phyloP scores from a whole-genome alignment of 2,888 invertebrate species.

The Tethea ocularis region DNA sequence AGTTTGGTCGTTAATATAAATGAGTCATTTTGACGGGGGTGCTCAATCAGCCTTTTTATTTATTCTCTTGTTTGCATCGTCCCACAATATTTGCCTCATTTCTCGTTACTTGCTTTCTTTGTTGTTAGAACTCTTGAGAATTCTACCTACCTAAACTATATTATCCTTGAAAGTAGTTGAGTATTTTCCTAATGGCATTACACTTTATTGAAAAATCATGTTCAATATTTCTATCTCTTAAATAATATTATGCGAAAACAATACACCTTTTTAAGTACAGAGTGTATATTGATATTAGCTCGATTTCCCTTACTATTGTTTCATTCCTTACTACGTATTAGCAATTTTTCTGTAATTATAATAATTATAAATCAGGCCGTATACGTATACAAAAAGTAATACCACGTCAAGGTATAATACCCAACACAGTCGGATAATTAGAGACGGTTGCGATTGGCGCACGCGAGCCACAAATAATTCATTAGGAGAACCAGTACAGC shows the following conservation, averaged over 20 bases:
- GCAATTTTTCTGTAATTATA: not conserved
- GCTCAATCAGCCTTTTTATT: slow-evolving; percentile 63
- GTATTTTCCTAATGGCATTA: not conserved
- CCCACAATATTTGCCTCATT: slow-evolving; percentile 34
- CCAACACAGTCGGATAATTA: slow-evolving; percentile 58
- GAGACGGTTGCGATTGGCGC: slow-evolving; percentile 54
- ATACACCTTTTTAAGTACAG: not conserved
- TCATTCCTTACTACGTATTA: not conserved
- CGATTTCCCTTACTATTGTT: not conserved
- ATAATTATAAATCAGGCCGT: not conserved
- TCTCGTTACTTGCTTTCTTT: slow-evolving; percentile 10
- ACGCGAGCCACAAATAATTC: slow-evolving; percentile 81
- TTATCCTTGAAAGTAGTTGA: not conserved
- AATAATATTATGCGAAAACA: not conserved
- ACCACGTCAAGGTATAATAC: slow-evolving; percentile 54
- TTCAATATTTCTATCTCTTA: not conserved
- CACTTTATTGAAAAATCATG: not conserved
- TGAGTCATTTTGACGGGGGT: slow-evolving; percentile 65
- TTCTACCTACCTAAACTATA: not conserved
- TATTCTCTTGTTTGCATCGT: slow-evolving; percentile 43
- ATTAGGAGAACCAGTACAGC: slow-evolving; percentile 62
- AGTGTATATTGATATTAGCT: not conserved
- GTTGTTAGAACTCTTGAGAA: not conserved
- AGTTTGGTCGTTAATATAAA: slow-evolving; percentile 77
- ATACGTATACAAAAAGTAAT: slow-evolving; percentile 35